Evolutionary conservation across 2,797 vertebrate genomes (phyloP).

Genomic region (Xerus rutilus): DNA sequence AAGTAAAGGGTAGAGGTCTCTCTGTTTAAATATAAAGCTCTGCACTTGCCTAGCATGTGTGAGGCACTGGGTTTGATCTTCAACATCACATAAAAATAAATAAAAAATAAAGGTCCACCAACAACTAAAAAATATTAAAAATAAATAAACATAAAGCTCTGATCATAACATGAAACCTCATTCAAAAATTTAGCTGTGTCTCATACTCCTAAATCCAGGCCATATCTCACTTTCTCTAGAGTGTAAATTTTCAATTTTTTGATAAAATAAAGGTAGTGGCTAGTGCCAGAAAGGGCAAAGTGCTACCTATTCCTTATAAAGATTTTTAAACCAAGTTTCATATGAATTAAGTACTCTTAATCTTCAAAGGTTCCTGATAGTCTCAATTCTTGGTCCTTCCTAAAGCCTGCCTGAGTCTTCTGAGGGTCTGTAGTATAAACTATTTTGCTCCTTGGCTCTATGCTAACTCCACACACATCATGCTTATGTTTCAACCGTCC

Average conservation of each 20-base stretch:
- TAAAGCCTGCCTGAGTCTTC: not conserved
- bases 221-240: not conserved
- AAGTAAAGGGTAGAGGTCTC: too few species aligned
- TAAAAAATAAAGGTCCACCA: too few species aligned
- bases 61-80: too few species aligned
- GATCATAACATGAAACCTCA: not conserved
- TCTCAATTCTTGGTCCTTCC: conserved; percentile 48
- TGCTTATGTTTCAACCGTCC: not conserved
- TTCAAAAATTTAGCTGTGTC: not conserved
- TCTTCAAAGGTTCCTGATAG: not conserved
- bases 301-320: not conserved
- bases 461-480: not conserved
- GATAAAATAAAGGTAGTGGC: not conserved
- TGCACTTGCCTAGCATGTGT: too few species aligned
- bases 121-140: too few species aligned
- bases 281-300: too few species aligned
- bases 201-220: not conserved
- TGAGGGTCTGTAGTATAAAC: not conserved
- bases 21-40: not conserved
- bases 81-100: too few species aligned
- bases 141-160: not conserved
- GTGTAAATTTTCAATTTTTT: not conserved
- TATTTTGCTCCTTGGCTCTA: not conserved
- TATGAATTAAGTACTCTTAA: not conserved
- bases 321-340: not conserved